Conservation (phyloP, 2,888 invertebrate genomes). For the Ophioninae sp. region DNA sequence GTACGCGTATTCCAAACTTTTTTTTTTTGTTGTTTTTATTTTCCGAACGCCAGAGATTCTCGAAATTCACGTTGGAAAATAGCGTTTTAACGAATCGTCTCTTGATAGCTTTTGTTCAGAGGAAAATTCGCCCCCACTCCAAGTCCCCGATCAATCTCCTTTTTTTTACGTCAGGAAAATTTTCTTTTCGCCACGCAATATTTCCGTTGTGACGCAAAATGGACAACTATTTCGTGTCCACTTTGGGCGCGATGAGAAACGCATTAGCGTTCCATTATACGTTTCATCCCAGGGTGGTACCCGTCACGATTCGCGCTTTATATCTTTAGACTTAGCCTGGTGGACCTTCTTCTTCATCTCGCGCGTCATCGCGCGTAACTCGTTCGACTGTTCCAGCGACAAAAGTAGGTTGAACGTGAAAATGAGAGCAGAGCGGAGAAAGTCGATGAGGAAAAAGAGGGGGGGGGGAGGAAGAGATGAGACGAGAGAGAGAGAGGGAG, state of each 20-base stretch:
- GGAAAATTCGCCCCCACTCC: constrained; percentile 19
- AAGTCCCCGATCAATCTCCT: too few species aligned
- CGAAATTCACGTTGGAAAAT: neutral
- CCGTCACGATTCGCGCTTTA: constrained; percentile 54
- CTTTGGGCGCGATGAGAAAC: constrained; percentile 51
- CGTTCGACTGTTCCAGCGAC: constrained; percentile 56
- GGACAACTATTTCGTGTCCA: constrained; percentile 40
- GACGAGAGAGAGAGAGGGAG: constrained; percentile 12
- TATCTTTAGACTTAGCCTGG: constrained; percentile 44
- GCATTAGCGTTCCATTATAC: constrained; percentile 62
- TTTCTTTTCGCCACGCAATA: constrained; percentile 14
- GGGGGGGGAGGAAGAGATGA: constrained; percentile 18
- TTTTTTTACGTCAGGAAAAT: neutral
- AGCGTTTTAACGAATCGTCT: too few species aligned
- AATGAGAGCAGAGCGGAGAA: constrained; percentile 44
- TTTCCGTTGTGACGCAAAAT: constrained; percentile 41
- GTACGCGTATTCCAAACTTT: neutral
- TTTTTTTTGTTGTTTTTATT: too few species aligned
- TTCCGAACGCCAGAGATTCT: neutral
- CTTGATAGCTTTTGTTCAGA: too few species aligned
- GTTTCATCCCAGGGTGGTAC: constrained; percentile 49
- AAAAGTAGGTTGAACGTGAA: constrained; percentile 61
- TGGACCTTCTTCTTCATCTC: constrained; percentile 40
- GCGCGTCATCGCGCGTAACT: constrained; percentile 36
- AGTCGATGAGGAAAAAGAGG: constrained; percentile 24